phyloP scores from a whole-genome alignment of 2,797 vertebrate genomes.

The Sternotherus odoratus region DNA sequence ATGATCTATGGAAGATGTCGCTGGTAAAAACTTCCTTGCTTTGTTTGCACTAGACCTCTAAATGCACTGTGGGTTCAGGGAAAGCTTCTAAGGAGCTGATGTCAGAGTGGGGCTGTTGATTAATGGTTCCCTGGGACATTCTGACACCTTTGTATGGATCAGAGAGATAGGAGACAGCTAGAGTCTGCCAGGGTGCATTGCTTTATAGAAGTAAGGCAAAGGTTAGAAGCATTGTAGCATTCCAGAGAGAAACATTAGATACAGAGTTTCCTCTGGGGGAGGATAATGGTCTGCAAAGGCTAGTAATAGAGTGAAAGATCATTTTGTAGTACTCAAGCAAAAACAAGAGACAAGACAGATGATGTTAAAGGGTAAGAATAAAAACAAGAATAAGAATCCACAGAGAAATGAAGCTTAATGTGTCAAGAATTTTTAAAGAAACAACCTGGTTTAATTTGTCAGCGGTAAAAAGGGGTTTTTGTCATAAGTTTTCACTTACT shows the following conservation, averaged over 20 bases:
- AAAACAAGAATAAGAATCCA: conserved; percentile 30
- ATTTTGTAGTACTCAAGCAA: conserved; percentile 47
- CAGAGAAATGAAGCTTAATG: background rate
- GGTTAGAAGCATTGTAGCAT: conserved; percentile 73
- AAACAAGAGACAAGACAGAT: conserved; percentile 61
- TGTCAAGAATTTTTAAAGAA: background rate
- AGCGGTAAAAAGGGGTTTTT: background rate
- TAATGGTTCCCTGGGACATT: conserved; percentile 76
- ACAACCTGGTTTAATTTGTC: background rate
- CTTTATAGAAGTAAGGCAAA: conserved; percentile 71
- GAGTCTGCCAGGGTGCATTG: conserved; percentile 46
- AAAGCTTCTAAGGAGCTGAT: conserved; percentile 72
- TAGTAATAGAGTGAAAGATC: conserved; percentile 59
- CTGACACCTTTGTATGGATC: conserved; percentile 80
- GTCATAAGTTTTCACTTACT: background rate
- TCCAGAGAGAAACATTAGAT: conserved; percentile 55
- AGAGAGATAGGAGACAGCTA: conserved; percentile 74
- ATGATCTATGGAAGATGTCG: conserved; percentile 47
- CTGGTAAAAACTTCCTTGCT: conserved; percentile 66
- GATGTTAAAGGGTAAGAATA: conserved; percentile 38
- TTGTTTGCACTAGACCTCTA: conserved; percentile 43
- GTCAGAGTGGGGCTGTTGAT: conserved; percentile 75
- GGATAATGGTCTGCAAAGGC: conserved; percentile 63
- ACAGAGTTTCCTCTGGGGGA: conserved; percentile 49
- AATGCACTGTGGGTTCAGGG: conserved; percentile 53